phyloP scores from a whole-genome alignment of 2,888 invertebrate species.

The Stenotaenia linearis region DNA sequence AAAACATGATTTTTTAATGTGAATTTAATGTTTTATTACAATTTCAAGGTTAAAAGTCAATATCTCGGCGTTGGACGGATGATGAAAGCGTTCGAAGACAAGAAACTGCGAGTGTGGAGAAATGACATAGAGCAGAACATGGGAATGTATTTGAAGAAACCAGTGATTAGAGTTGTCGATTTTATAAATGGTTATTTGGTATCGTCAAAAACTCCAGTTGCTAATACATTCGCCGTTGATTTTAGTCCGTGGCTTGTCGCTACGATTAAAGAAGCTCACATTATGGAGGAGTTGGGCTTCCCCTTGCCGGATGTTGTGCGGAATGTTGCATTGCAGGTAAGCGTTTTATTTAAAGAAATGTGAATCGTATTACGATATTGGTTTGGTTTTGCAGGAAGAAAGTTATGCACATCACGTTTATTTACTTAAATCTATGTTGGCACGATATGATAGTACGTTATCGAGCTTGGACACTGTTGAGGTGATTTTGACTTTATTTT shows the following conservation, averaged over 20 bases:
- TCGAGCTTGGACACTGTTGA: constrained; percentile 65
- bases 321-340: constrained; percentile 50
- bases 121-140: constrained; percentile 59
- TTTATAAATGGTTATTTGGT: background rate
- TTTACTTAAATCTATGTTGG: constrained; percentile 46
- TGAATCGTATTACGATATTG: too few relatives aligned
- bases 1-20: too few relatives aligned
- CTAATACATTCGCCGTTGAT: constrained; percentile 44
- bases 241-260: constrained; percentile 49
- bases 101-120: constrained; percentile 66
- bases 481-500: too few relatives aligned
- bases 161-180: constrained; percentile 52
- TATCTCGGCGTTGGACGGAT: constrained; percentile 69
- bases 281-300: constrained; percentile 50
- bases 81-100: constrained; percentile 69
- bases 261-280: constrained; percentile 50
- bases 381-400: constrained; percentile 32
- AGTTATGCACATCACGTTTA: constrained; percentile 48
- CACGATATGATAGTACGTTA: constrained; percentile 59
- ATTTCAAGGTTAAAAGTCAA: constrained; percentile 60
- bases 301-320: constrained; percentile 49
- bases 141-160: constrained; percentile 63
- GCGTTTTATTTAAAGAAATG: too few relatives aligned
- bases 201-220: background rate
- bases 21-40: background rate